These are phyloP conservation scores for Eleginops maclovinus DNA, from an alignment of 2,113 vertebrate genomes.

Conservation along the genomic window DNA sequence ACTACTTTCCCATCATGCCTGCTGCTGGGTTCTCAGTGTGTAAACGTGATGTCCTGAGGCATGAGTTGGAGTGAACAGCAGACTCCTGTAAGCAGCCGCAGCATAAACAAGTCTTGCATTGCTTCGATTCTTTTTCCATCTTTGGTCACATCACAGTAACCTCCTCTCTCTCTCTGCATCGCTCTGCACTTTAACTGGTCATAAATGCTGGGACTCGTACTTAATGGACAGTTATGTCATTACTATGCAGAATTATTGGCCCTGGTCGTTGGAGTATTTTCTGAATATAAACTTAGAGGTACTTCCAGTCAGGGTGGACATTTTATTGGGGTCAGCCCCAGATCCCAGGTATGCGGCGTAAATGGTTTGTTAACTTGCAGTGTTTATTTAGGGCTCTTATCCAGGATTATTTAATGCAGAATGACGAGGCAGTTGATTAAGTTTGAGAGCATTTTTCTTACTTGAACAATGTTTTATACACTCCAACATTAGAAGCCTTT, in stretches of 20 bases:
- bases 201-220: conserved; percentile 11
- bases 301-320: no score
- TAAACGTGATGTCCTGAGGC: neutral
- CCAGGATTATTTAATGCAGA: neutral
- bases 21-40: neutral
- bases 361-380: no score
- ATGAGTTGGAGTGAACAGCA: neutral
- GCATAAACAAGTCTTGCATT: conserved; percentile 39
- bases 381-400: neutral
- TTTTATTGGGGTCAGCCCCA: neutral
- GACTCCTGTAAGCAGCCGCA: conserved; percentile 11
- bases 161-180: neutral
- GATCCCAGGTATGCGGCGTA: no score
- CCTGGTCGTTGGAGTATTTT: no score
- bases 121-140: conserved; percentile 53
- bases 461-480: neutral
- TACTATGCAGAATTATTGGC: neutral
- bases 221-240: neutral
- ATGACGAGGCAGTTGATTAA: neutral
- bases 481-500: no score
- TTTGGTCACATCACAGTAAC: conserved; percentile 51
- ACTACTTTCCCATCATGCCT: neutral
- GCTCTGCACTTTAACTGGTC: conserved; percentile 26
- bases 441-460: neutral
- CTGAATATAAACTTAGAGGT: no score